Conservation (phyloP, 2,113 vertebrate species). For the Prunella fulvescens region DNA sequence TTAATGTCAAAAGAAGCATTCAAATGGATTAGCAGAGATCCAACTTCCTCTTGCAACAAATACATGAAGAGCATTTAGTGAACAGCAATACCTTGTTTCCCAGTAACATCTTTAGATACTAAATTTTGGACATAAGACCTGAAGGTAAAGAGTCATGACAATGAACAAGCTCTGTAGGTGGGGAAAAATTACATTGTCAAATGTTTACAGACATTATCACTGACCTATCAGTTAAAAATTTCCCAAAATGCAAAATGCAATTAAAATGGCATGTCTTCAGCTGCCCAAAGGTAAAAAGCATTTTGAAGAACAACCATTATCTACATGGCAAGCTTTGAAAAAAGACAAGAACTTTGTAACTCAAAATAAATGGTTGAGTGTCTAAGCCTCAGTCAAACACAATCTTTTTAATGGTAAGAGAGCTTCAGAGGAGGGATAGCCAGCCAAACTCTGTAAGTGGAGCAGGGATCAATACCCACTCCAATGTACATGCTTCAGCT, state of each 20-base stretch:
- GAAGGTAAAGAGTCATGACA: neutral
- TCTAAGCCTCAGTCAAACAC: neutral
- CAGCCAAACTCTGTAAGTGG: neutral
- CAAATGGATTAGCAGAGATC: neutral
- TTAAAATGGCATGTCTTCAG: neutral
- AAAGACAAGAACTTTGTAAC: neutral
- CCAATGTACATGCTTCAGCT: neutral
- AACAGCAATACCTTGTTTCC: neutral
- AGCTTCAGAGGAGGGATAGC: neutral
- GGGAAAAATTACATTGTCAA: neutral
- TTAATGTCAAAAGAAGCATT: conserved; percentile 39
- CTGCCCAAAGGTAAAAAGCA: neutral
- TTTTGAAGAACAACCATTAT: neutral
- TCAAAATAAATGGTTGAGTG: neutral
- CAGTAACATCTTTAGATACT: neutral
- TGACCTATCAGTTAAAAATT: neutral
- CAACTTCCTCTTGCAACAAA: neutral
- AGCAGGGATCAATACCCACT: neutral
- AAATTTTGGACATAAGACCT: neutral
- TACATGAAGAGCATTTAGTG: neutral
- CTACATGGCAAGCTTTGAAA: neutral
- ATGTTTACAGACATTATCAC: neutral
- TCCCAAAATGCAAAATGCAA: neutral
- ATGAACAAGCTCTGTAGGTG: neutral
- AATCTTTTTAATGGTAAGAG: neutral